Evolutionary conservation across 2,888 invertebrate species (phyloP).

Genomic region (Odontocolon sp.): DNA sequence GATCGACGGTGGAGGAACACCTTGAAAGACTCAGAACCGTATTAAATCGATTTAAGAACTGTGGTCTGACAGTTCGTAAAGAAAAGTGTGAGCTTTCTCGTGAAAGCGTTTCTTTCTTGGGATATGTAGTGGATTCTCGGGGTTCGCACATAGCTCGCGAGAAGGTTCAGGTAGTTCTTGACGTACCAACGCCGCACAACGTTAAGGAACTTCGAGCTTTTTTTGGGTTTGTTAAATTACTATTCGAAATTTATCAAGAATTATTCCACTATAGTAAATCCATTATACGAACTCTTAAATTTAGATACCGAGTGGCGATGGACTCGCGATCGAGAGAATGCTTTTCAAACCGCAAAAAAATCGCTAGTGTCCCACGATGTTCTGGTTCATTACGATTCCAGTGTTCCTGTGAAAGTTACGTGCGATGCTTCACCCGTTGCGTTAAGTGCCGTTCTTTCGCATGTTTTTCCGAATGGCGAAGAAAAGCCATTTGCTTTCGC

Average conservation of each 20-base stretch:
- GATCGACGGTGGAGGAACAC: not conserved
- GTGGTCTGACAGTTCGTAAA: conserved; percentile 58
- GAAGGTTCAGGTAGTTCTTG: conserved; percentile 18
- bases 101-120: conserved; percentile 38
- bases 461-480: conserved; percentile 55
- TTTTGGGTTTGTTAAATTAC: conserved; percentile 44
- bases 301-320: not conserved
- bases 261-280: not conserved
- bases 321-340: conserved; percentile 8
- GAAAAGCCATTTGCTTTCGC: conserved; percentile 64
- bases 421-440: conserved; percentile 76
- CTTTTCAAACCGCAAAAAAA: conserved; percentile 33
- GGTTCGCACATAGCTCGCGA: conserved; percentile 24
- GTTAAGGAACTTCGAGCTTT: conserved; percentile 20
- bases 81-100: conserved; percentile 65
- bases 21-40: not conserved
- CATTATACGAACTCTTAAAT: not conserved
- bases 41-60: not conserved
- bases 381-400: conserved; percentile 33
- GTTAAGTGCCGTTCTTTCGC: conserved; percentile 69
- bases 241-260: conserved; percentile 14
- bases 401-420: conserved; percentile 41
- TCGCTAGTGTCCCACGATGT: conserved; percentile 16
- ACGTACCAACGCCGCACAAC: conserved; percentile 14
- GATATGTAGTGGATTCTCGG: conserved; percentile 32